Conservation (phyloP, 2,888 invertebrate genomes). For the Rhingia campestris region DNA sequence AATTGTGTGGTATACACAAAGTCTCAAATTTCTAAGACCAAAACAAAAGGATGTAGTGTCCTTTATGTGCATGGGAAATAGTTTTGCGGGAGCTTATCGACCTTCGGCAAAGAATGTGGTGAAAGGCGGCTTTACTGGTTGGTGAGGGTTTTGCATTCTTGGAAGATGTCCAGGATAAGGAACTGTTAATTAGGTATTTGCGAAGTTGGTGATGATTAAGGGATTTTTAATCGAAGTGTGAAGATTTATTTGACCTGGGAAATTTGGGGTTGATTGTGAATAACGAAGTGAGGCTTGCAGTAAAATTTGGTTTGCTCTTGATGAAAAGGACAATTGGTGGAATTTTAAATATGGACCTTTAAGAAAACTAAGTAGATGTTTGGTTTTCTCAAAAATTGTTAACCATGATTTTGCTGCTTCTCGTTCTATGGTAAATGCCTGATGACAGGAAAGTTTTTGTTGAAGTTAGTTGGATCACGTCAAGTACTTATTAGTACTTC, state of each 20-base stretch:
- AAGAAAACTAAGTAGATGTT: too few species aligned
- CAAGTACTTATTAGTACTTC: too few species aligned
- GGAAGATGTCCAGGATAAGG: constrained; percentile 45
- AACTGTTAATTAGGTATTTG: constrained; percentile 14
- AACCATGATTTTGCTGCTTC: too few species aligned
- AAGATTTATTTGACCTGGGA: neutral
- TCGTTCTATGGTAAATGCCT: too few species aligned
- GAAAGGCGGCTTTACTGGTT: constrained; percentile 9
- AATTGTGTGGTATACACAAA: constrained; percentile 42
- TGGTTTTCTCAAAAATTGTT: too few species aligned
- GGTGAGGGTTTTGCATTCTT: constrained; percentile 20
- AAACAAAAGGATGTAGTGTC: constrained; percentile 54
- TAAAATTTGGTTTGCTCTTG: neutral
- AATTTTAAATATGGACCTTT: too few species aligned
- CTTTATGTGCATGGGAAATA: constrained; percentile 47
- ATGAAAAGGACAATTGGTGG: neutral
- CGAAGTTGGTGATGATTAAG: constrained; percentile 33
- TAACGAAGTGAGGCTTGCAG: too few species aligned
- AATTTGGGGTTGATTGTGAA: neutral
- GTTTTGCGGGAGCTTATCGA: constrained; percentile 65
- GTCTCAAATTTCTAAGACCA: constrained; percentile 36
- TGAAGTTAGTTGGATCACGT: too few species aligned
- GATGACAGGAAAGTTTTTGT: too few species aligned
- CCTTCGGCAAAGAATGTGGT: constrained; percentile 57
- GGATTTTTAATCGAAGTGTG: constrained; percentile 8